A percentile compares a stretch with the other conserved stretches of the same genome.
These are phyloP conservation scores for Sterrhoptilus dennistouni DNA, from an alignment of 2,113 vertebrate species.

Conservation along the genomic window DNA sequence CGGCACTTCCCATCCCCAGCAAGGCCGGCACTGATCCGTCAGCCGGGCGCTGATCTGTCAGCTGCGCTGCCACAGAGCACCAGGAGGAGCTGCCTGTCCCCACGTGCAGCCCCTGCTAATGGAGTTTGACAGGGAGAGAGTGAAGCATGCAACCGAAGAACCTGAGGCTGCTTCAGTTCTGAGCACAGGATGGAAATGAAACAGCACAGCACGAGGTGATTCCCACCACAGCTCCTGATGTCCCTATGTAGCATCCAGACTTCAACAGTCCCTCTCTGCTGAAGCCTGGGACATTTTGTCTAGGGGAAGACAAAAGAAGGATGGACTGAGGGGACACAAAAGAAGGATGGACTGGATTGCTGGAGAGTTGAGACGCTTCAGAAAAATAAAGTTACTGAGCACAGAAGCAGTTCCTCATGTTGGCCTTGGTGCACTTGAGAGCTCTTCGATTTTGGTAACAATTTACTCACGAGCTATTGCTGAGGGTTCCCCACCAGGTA, in stretches of 20 bases:
- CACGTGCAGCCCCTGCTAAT: accelerated
- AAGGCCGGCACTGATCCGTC: accelerated
- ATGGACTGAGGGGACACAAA: neutral
- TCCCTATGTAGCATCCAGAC: neutral
- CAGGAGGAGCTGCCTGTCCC: neutral
- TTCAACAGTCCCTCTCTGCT: neutral
- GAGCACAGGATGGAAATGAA: neutral
- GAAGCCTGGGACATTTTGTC: neutral
- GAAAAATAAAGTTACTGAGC: neutral
- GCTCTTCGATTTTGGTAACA: neutral
- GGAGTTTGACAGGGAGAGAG: neutral
- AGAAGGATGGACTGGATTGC: neutral
- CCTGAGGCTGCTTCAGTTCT: neutral
- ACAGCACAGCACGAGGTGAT: accelerated
- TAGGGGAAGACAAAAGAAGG: neutral
- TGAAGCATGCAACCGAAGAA: neutral
- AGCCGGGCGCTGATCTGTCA: accelerated
- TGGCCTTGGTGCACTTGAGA: neutral
- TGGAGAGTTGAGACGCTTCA: neutral
- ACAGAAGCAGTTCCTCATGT: neutral
- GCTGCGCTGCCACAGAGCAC: neutral
- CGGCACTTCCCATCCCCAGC: neutral
- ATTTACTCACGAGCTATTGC: neutral
- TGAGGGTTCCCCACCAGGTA: neutral
- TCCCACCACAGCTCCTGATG: neutral